Conservation (phyloP, 2,888 invertebrate species). For the Macaria liturata region DNA sequence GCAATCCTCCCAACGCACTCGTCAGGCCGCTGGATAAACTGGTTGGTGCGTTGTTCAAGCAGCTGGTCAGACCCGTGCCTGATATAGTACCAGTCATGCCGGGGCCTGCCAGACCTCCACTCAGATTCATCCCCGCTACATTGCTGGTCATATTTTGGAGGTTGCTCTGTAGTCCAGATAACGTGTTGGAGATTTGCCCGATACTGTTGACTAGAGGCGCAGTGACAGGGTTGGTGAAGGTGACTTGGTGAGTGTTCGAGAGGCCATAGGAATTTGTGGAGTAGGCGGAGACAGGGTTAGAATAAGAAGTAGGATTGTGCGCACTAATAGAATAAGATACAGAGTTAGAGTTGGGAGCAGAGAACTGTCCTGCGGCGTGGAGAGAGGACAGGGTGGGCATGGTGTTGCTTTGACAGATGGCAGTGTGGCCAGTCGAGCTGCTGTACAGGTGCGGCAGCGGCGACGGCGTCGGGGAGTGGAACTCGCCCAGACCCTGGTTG, state of each 20-base stretch:
- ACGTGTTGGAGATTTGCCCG: slow-evolving; percentile 75
- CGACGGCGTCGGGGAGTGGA: slow-evolving; percentile 84
- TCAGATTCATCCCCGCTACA: slow-evolving; percentile 69
- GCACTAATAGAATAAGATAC: slow-evolving; percentile 78
- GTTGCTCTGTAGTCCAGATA: slow-evolving; percentile 76
- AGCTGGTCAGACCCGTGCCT: slow-evolving; percentile 72
- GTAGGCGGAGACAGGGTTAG: slow-evolving; percentile 79
- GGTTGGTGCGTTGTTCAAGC: slow-evolving; percentile 71
- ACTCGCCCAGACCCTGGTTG: slow-evolving; percentile 87
- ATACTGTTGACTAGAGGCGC: slow-evolving; percentile 78
- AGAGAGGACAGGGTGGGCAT: slow-evolving; percentile 85
- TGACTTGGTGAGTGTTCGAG: slow-evolving; percentile 77
- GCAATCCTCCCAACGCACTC: slow-evolving; percentile 70
- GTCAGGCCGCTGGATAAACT: slow-evolving; percentile 71
- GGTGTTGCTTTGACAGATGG: slow-evolving; percentile 85
- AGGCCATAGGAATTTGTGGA: slow-evolving; percentile 72
- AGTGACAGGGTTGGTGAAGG: slow-evolving; percentile 78
- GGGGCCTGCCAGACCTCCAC: slow-evolving; percentile 70
- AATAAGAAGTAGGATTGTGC: slow-evolving; percentile 79
- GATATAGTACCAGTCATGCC: slow-evolving; percentile 78
- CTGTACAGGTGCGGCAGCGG: slow-evolving; percentile 83
- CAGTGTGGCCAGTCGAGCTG: slow-evolving; percentile 68
- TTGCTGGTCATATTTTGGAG: slow-evolving; percentile 74
- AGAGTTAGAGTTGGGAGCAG: slow-evolving; percentile 76
- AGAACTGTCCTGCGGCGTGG: slow-evolving; percentile 71